Conservation (phyloP, 2,797 vertebrate genomes). For the Takifugu rubripes region DNA sequence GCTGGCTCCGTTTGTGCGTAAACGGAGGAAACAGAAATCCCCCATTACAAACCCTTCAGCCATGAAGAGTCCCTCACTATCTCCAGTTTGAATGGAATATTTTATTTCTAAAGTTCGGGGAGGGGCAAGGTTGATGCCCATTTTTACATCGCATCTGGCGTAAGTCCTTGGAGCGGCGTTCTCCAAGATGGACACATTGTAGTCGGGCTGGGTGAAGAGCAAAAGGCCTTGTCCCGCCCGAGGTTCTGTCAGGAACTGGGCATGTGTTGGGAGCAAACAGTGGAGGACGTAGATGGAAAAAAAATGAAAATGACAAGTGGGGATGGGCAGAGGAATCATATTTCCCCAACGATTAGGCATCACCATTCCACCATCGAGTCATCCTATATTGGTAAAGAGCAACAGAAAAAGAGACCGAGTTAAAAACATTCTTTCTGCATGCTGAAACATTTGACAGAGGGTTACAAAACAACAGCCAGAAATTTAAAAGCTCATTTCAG, state of each 20-base stretch:
- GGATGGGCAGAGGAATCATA: constrained; percentile 73
- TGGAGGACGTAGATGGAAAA: constrained; percentile 71
- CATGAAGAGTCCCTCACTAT: constrained; percentile 90
- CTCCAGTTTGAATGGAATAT: constrained; percentile 88
- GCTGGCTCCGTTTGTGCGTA: constrained; percentile 90
- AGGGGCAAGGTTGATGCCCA: constrained; percentile 84
- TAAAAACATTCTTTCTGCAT: constrained; percentile 16
- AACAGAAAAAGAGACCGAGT: constrained; percentile 46
- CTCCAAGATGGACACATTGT: constrained; percentile 90
- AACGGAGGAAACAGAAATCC: constrained; percentile 93
- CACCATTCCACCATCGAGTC: constrained; percentile 84
- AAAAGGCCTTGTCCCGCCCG: constrained; percentile 63
- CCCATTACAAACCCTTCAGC: constrained; percentile 88
- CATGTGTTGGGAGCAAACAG: constrained; percentile 39
- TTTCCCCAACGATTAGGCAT: constrained; percentile 81
- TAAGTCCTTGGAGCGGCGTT: constrained; percentile 93
- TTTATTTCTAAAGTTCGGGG: constrained; percentile 80
- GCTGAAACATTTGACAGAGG: constrained; percentile 26
- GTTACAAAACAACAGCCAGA: constrained; percentile 26
- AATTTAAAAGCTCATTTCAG: constrained; percentile 39
- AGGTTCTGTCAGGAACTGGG: constrained; percentile 58
- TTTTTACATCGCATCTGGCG: constrained; percentile 83
- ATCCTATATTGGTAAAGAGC: constrained; percentile 71
- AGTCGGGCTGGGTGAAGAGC: constrained; percentile 84
- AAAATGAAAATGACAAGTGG: constrained; percentile 68